Base-by-base conservation (phyloP, 2,113 vertebrate species). In the Anseranas semipalmata region DNA sequence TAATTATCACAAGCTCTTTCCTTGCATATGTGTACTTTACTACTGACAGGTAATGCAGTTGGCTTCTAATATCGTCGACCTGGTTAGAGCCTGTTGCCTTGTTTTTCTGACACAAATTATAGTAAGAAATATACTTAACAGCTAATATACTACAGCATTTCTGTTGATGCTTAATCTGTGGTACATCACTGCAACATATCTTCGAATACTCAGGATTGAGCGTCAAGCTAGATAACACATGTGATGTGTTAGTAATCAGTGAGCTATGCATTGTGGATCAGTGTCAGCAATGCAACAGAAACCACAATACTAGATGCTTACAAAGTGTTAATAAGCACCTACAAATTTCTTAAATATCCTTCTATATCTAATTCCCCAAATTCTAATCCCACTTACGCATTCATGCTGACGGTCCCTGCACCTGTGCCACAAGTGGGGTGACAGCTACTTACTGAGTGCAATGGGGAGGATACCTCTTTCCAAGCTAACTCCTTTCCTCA, bases 401-500 rank as follows among this genome's bases (percentile, higher is more conserved):
- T 48, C 63, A 68, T 39, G 17, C 35, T 48, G 22, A 14, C 35
- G 2, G 33, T 27, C 46, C 17, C 32, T 10, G 8, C 11, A 8
- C 32, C 41, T 9, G 4, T 30, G 35, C 15, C 3, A 39, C 59
- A 12, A 52, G 21, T 3, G 13, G 8, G 0, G 8, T 62, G 71
- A 18, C 63, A 76, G 20, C 10, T 27, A 2, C 14, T 22, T 19
- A 11, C 30, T 0, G 0, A 37, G 37, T 53, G 27, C 3, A 0
- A 11, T 17, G 7, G 32, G 46, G 32, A 85, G 24, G 15, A 18
- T 33, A 76, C 32, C n/a, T 20, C 53, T 94, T 83, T 80, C 80
- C 48, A 60, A 70, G 63, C 11, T 28, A 24, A 37, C 32, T 52
- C 50, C 6, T 32, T 53, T 60, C 37, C 53, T 41, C 33, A 37